Evolutionary conservation across 2,113 vertebrate species (phyloP), one percentile per base, ranked within the genome.

Genomic region (Micronycteris hirsuta): DNA sequence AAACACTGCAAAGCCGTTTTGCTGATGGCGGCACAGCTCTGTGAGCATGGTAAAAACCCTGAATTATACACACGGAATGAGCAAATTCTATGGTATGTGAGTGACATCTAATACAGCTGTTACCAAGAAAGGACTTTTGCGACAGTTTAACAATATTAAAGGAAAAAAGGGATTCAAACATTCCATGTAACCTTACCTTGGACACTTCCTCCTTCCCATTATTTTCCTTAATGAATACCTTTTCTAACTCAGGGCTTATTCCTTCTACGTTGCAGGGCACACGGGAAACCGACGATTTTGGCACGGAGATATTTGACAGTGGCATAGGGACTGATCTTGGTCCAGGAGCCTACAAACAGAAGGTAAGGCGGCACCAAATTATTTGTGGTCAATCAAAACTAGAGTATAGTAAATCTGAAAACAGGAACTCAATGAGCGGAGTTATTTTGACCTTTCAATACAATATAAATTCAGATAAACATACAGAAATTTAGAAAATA

Each of bases 161-260:
- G 52, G 65, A 68, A 82, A 68, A 83, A 86, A 89, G 45, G 1
- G 20, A 81, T 83, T 91, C 31, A 67, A 85, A 73, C 33, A 81
- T 36, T 16, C 19, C n/a, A 83, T 11, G 5, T 73, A 91, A 68
- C 9, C 96, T 98, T 98, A 99, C 99, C 99, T 99, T 99, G n/a
- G 98, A 98, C 36, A 99, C 98, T 97, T 99, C 99, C 90, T 99
- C 99, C 89, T 99, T 99, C 95, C 99, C 99, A 98, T 98, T 99
- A 93, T 97, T 98, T 74, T 99, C 99, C 97, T 99, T 99, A 98
- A 99, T 99, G 97, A 99, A 99, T 63, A 99, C 99, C 97, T 99
- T 99, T 97, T 99, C 99, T 94, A 99, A 98, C 98, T 99, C 99
- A 0, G 99, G 99, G 97, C 99, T 99, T 98, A 99, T 99, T 97